Percentiles rank a stretch among this genome's conserved stretches.
Evolutionary conservation across 2,888 invertebrate species (phyloP).

Genomic region (Lacanobia oleracea): DNA sequence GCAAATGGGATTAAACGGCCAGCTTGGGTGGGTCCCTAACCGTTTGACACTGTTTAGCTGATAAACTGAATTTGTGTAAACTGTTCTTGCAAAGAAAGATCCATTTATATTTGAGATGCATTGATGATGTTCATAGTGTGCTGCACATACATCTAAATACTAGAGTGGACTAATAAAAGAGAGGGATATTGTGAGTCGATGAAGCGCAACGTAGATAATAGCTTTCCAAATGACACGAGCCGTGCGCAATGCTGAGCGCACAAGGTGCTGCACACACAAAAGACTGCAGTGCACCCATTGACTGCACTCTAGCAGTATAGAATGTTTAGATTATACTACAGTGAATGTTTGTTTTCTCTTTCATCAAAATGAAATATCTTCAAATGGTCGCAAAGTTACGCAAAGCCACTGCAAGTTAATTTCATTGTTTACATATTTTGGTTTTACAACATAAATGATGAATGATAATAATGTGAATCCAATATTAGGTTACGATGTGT

Average conservation of each 20-base stretch:
- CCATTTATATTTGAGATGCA: not conserved
- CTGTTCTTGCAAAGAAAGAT: not conserved
- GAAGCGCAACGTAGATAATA: constrained; percentile 66
- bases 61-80: not conserved
- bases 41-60: not conserved
- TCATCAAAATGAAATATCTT: not conserved
- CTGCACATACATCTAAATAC: constrained; percentile 37
- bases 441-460: not conserved
- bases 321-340: not conserved
- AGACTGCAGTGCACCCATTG: constrained; percentile 17
- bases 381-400: not conserved
- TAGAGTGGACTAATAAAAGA: constrained; percentile 30
- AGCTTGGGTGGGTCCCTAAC: not conserved
- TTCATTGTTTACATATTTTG: not conserved
- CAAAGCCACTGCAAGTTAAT: not conserved
- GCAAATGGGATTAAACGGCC: not conserved
- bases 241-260: constrained; percentile 34
- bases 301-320: constrained; percentile 17
- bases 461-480: constrained; percentile 16
- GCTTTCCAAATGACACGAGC: constrained; percentile 70
- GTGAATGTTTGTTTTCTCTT: not conserved
- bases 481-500: constrained; percentile 45
- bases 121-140: constrained; percentile 6
- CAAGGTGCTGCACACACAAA: constrained; percentile 45
- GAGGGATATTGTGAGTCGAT: constrained; percentile 61